Evolutionary conservation across 30 jellyfish, hydroid and myxozoan genomes (phyloP), one percentile per base, ranked within the genome.

Genomic region (Hydra vulgaris): DNA sequence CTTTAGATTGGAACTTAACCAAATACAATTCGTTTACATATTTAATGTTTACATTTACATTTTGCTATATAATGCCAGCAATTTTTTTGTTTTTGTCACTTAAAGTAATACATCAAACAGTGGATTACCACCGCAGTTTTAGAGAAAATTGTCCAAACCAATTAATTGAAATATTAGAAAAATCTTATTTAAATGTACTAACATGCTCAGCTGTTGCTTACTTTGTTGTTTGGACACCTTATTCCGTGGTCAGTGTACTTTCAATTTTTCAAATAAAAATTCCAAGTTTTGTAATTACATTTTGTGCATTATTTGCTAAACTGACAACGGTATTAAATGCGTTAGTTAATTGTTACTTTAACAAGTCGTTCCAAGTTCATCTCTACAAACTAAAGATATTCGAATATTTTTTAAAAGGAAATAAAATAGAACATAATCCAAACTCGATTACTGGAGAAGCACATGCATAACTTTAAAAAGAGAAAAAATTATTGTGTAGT

Each of bases 161-260:
- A 3, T 12, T 3, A 40, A 71, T 20, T 0, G 53, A 71, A 20
- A 17, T 71, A 0, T 23, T 71, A 53, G 79, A 71, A 71, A 71
- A 20, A 71, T 17, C 21, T 0, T 71, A 71, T 20, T 23, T 20
- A 27, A 27, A 53, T 0, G 27, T 71, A 1, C 17, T 71, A n/a
- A 20, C 53, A 20, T 17, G 21, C 27, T 23, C 53, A n/a, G 79
- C 79, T 71, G 7, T 71, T 15, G 56, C 53, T 0, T 71, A 23
- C 79, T 27, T 71, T 5, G 79, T 71, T 27, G 20, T 27, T 71
- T 71, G 79, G 79, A 53, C 79, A 15, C 79, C 79, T 27, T 71
- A 71, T 71, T 25, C 79, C n/a, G 27, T 71, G 5, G 53, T 5
- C 7, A 27, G 26, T 12, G 17, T 71, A 7, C 56, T 20, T 17